phyloP scores from a whole-genome alignment of 2,888 invertebrate genomes.

The Branchipolynoe longqiensis region DNA sequence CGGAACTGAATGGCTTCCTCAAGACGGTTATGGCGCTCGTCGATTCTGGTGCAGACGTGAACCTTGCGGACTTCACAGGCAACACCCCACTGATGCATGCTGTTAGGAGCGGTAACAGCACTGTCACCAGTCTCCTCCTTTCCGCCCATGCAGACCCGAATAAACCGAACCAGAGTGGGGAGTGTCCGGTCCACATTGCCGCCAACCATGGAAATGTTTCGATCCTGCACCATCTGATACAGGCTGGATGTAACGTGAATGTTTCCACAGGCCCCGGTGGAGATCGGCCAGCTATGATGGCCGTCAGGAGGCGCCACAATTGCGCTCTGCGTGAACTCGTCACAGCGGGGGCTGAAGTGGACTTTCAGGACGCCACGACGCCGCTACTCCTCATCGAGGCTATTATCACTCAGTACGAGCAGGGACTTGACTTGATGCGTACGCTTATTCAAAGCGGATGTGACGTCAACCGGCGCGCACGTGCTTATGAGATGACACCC shows the following conservation, averaged over 20 bases:
- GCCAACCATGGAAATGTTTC: conserved; percentile 41
- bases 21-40: conserved; percentile 25
- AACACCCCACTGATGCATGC: conserved; percentile 51
- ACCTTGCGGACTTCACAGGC: conserved; percentile 43
- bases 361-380: not conserved
- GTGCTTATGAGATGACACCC: not conserved
- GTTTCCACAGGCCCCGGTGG: not conserved
- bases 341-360: conserved; percentile 39
- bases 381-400: conserved; percentile 45
- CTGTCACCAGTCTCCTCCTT: not conserved
- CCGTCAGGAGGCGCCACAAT: conserved; percentile 38
- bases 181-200: conserved; percentile 46
- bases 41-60: conserved; percentile 12
- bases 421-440: not conserved
- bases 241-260: conserved; percentile 45
- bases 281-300: conserved; percentile 9
- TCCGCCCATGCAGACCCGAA: conserved; percentile 31
- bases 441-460: conserved; percentile 51
- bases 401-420: not conserved
- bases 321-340: conserved; percentile 15
- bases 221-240: conserved; percentile 41
- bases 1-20: conserved; percentile 16
- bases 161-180: conserved; percentile 22
- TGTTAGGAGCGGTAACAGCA: conserved; percentile 11
- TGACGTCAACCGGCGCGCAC: conserved; percentile 8